Percentiles rank a stretch among this genome's conserved stretches.
These are phyloP conservation scores for Apogon talboti DNA, from an alignment of 2,797 vertebrate genomes.

Conservation along the genomic window DNA sequence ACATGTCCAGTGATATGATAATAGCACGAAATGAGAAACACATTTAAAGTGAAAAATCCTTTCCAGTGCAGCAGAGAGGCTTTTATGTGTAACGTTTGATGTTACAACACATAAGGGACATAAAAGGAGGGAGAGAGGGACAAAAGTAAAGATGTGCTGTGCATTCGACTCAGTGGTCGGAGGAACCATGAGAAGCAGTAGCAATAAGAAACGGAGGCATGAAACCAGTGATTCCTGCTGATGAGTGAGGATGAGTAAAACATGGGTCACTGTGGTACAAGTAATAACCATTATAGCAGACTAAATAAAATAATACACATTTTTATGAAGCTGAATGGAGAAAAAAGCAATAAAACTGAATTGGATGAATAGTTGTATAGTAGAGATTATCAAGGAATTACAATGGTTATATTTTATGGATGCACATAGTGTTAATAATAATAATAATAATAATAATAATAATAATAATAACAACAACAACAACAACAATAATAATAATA, in stretches of 20 bases:
- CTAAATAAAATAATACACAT: background rate
- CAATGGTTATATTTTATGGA: too few species aligned
- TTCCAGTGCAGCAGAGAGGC: constrained; percentile 49
- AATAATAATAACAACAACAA: too few species aligned
- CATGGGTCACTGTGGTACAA: background rate
- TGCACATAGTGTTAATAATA: constrained; percentile 12
- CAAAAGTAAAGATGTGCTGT: constrained; percentile 42
- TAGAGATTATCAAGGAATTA: background rate
- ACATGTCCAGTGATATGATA: constrained; percentile 80
- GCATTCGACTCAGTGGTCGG: constrained; percentile 15
- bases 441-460: too few species aligned
- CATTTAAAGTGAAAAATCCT: constrained; percentile 71
- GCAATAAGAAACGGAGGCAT: background rate
- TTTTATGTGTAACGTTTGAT: constrained; percentile 75
- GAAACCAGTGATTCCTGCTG: constrained; percentile 2
- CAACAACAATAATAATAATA: too few species aligned
- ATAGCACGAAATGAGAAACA: constrained; percentile 83
- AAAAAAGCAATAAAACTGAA: constrained; percentile 38
- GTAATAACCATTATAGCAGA: background rate
- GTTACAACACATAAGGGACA: constrained; percentile 56
- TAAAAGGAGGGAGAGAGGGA: constrained; percentile 40
- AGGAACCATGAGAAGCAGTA: constrained; percentile 4
- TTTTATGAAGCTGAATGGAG: constrained; percentile 19
- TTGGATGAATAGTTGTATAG: constrained; percentile 31
- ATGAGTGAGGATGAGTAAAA: constrained; percentile 1